These are phyloP conservation scores for Macrosoma leucophasiata DNA, from an alignment of 2,888 invertebrate species.

Conservation along the genomic window DNA sequence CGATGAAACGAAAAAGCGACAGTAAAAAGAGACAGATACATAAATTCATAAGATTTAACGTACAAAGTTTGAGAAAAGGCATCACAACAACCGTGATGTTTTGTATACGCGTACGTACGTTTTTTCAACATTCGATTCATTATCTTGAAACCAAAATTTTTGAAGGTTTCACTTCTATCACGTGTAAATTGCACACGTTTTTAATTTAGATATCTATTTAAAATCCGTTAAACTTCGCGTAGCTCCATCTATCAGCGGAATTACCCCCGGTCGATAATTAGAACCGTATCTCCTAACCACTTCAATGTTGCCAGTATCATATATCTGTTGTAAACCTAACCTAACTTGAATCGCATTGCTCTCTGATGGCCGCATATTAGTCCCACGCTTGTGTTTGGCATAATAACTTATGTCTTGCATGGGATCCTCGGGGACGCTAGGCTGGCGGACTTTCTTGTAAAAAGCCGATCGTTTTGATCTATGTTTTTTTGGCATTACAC, in stretches of 20 bases:
- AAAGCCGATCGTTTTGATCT: conserved; percentile 23
- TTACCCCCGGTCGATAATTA: conserved; percentile 43
- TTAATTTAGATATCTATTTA: not conserved
- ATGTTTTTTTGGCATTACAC: conserved; percentile 16
- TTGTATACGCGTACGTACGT: no score
- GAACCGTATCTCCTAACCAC: conserved; percentile 43
- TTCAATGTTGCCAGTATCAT: conserved; percentile 42
- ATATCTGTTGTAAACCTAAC: conserved; percentile 35
- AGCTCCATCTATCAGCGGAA: conserved; percentile 4
- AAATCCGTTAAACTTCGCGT: conserved; percentile 13
- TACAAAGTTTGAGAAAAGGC: no score
- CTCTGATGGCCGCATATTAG: conserved; percentile 30
- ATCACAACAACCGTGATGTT: no score
- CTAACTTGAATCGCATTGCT: conserved; percentile 37
- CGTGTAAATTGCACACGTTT: no score
- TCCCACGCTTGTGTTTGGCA: conserved; percentile 42
- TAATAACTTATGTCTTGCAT: conserved; percentile 46
- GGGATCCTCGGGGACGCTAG: conserved; percentile 8
- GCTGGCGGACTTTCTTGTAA: conserved; percentile 1
- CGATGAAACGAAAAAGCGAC: no score
- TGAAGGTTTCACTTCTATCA: no score
- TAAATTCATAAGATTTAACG: no score
- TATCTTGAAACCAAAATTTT: no score
- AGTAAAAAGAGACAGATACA: no score
- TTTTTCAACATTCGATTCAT: no score